Base-by-base conservation (phyloP, 2,113 vertebrate species). In the Oncorhynchus masou region DNA sequence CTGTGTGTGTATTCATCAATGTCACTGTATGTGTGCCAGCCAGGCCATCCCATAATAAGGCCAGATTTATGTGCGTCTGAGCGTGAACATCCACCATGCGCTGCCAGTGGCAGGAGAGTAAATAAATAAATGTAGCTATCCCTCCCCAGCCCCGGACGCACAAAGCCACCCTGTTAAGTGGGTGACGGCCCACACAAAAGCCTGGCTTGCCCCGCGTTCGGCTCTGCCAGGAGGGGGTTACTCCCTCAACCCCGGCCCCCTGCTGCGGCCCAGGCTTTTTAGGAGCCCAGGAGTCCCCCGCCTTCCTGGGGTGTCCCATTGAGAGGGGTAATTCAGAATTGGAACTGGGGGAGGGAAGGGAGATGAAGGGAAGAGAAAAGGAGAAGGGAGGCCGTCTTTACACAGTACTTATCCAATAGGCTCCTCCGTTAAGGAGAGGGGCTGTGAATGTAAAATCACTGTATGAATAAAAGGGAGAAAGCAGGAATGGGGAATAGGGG, bases 301-400 rank as follows among this genome's bases (percentile, higher is more conserved):
- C 59, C 31, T 59, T 60, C 71, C 57, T 65, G 5, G 65, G n/a
- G 74, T 66, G 19, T 79, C 62, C 82, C 71, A 83, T 81, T 88
- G 77, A 86, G 69, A 73, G 71, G 31, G 74, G 25, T 84, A 84
- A 92, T 88, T 88, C 81, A 89, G 78, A 80, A 68, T 74, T 77
- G 34, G 13, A n/a, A n/a, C 79, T 67, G 51, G 75, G 60, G 79
- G 16, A 29, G 64, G 16, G 20, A 22, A 22, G 78, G 2, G 3
- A 45, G 51, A 57, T 11, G 74, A 34, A 8, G 24, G 72, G 59
- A 11, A 24, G 22, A 29, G 70, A 25, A 6, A n/a, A 19, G 3
- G 51, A 54, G 15, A 48, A 67, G 64, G 34, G 74, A 20, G 65
- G 65, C 27, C 64, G 64, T 68, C 74, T 73, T 78, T 75, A 64